These are phyloP conservation scores for Syrista parreyssii DNA, from an alignment of 2,888 invertebrate species.

Conservation along the genomic window DNA sequence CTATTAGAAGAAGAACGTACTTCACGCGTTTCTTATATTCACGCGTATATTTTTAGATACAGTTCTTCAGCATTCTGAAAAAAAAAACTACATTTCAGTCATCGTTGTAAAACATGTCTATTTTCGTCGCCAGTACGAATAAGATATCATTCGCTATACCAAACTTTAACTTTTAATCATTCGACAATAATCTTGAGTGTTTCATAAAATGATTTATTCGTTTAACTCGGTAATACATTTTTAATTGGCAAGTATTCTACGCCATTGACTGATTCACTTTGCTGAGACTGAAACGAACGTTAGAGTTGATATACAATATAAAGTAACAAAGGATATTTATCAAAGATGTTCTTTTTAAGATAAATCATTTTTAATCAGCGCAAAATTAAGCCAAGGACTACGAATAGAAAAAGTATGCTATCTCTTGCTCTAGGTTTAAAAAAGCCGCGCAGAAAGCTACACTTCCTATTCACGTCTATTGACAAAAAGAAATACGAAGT, in stretches of 20 bases:
- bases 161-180: background rate
- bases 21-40: background rate
- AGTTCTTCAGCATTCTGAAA: background rate
- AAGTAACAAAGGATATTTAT: background rate
- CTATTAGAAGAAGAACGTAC: background rate
- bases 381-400: background rate
- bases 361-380: background rate
- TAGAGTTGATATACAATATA: background rate
- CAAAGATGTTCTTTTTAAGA: background rate
- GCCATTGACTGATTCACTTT: background rate
- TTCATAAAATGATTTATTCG: background rate
- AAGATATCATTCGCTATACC: background rate
- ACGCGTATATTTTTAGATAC: background rate
- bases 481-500: background rate
- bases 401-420: background rate
- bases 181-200: background rate
- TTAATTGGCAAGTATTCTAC: background rate
- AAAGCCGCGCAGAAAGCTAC: background rate
- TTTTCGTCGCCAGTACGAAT: background rate
- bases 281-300: background rate
- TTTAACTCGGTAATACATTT: background rate
- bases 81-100: background rate
- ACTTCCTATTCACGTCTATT: background rate
- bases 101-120: background rate
- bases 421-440: background rate